Evolutionary conservation across 2,113 vertebrate genomes (phyloP), one percentile per base, ranked within the genome.

Genomic region (Apteryx mantelli): DNA sequence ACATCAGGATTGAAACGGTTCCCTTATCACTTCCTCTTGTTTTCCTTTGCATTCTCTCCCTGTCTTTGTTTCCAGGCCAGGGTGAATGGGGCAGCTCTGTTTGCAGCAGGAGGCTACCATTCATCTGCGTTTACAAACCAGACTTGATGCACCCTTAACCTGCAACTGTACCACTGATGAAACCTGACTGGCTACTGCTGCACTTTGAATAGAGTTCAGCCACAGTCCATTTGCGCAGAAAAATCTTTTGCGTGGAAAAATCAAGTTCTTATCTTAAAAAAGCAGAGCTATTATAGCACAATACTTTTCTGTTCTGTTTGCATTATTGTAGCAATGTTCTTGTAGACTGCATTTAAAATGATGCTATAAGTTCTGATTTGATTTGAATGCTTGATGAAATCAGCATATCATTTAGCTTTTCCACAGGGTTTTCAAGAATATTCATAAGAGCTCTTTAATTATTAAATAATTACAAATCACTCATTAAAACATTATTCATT

Each of bases 401-500:
- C 94, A 94, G 88, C 86, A 78, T 80, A 82, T 87, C 88, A 94
- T 95, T 96, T 94, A 86, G 63, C 81, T 95, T 95, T 97, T 95
- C 93, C 91, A 94, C 75, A 63, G 91, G 93, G 95, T 93, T 89
- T 87, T 97, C 82, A 88, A 94, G 89, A 95, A 95, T 94, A 96
- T 92, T 91, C 82, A 76, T 81, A 76, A 95, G 86, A 93, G 82
- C 60, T 90, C 89, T 94, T 96, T 97, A 97, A 96, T 96, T 97
- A 97, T 96, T 97, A 97, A 97, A 94, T 96, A 97, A 97, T 97
- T 97, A 96, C 95, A 96, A 97, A 92, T 94, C 75, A 86, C n/a
- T 95, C 90, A 74, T 97, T 96, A 97, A 96, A 96, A 85, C 83
- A 91, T 95, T 95, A 95, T 89, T 96, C 85, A 96, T 93, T 95